Percentiles rank a stretch among this genome's conserved stretches.
These are phyloP conservation scores for Umimayanthus kanabou DNA, from an alignment of 92 coral and sea anemone genomes.

Conservation along the genomic window DNA sequence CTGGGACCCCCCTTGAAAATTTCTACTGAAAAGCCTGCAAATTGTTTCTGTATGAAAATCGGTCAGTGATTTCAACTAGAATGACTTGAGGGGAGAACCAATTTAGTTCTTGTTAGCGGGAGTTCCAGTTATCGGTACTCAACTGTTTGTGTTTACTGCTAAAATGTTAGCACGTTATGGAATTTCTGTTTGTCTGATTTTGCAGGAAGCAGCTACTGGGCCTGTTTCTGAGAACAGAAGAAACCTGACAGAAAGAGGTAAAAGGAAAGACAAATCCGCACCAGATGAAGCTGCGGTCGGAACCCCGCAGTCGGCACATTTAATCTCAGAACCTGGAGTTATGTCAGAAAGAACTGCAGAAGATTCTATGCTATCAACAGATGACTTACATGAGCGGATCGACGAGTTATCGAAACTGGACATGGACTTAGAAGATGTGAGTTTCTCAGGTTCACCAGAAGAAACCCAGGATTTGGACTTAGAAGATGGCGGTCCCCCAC, in stretches of 20 bases:
- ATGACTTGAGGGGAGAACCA: no score
- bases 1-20: no score
- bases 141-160: no score
- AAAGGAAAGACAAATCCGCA: not conserved
- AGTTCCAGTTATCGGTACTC: not conserved
- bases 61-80: no score
- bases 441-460: constrained; percentile 5
- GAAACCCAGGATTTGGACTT: constrained; percentile 53
- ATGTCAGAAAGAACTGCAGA: constrained; percentile 33
- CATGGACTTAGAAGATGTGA: constrained; percentile 34
- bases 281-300: not conserved
- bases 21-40: no score
- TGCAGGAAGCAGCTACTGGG: constrained; percentile 3
- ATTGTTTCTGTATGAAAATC: no score
- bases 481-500: constrained; percentile 55
- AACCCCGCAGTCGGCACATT: not conserved
- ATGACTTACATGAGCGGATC: constrained; percentile 30
- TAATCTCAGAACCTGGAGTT: constrained; percentile 51
- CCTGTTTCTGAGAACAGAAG: not conserved
- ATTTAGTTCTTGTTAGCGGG: no score
- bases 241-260: not conserved
- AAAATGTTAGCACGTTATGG: not conserved
- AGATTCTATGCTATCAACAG: constrained; percentile 25
- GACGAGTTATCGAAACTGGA: constrained; percentile 47
- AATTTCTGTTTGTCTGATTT: not conserved